Base-by-base conservation (phyloP, 2,113 vertebrate genomes). In the Geococcyx californianus region DNA sequence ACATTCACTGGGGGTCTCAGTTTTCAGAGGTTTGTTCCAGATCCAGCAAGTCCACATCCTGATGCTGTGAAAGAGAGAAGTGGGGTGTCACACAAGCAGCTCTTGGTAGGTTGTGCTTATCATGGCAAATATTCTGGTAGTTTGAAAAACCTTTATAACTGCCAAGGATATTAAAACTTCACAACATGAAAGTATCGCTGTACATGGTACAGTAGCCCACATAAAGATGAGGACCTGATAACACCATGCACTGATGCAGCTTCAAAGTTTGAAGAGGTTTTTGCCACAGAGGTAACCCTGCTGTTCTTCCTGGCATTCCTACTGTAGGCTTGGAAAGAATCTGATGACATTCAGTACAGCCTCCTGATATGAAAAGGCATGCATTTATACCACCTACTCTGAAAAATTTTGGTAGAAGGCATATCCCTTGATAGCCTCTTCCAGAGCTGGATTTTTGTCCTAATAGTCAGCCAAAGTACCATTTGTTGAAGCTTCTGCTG, bases 401-500 rank as follows among this genome's bases (percentile, higher is more conserved):
- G 42, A 80, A 87, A 87, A 80, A 72, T 15, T 7, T 62, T 84
- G 45, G 29, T 84, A 52, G 47, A 84, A 87, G 68, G 45, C 14
- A 9, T 66, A 62, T 54, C 11, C 3, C 31, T 60, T 1, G 3
- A 58, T 26, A 76, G 26, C 23, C 47, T 62, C 29, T 56, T 83
- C 45, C 40, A 87, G 56, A 89, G 19, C 7, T 74, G 47, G 63
- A 66, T 40, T 31, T 60, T 68, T 87, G 89, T 45, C 42, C 63
- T 66, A 59, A 54, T 62, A 51, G 51, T 89, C 89, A 77, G 68
- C 28, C 38, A 34, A 77, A 84, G 59, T 5, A 66, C 15, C 24
- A 14, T 63, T 80, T 86, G 45, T 67, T 93, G 59, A 86, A 94
- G 89, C 29, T 88, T 77, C 4, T 19, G 70, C 49, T 86, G 38